A percentile compares a stretch with the other conserved stretches of the same genome.
phyloP scores from a whole-genome alignment of 2,113 vertebrate species.

The Pangasianodon gigas region DNA sequence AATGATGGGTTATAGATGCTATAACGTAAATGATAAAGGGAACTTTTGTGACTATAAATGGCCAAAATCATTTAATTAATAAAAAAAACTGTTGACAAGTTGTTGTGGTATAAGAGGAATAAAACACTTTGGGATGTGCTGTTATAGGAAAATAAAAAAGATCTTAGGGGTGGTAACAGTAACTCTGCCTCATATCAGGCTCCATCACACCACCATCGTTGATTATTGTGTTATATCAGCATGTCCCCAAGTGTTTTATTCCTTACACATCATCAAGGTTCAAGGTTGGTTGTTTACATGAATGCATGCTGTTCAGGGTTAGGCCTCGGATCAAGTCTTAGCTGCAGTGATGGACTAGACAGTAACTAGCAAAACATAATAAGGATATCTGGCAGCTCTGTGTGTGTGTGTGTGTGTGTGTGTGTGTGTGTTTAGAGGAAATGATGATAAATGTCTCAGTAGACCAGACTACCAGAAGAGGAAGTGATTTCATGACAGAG shows the following conservation, averaged over 20 bases:
- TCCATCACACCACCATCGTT: not conserved
- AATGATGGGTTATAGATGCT: not conserved
- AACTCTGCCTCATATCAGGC: not conserved
- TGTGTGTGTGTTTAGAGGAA: conserved; percentile 32
- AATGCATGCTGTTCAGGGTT: not conserved
- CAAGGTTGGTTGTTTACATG: not conserved
- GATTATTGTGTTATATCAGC: not conserved
- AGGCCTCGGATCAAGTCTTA: not conserved
- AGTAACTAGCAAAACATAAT: not conserved
- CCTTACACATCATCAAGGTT: not conserved
- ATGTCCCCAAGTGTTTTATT: not conserved
- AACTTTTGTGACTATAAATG: not conserved
- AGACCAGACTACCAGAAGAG: conserved; percentile 15
- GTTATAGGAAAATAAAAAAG: not conserved
- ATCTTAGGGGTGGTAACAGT: not conserved
- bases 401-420: not conserved
- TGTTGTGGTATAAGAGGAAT: not conserved
- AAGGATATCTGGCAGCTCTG: not conserved
- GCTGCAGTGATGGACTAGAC: not conserved
- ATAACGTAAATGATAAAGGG: not conserved
- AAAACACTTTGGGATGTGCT: not conserved
- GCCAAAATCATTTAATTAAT: not conserved
- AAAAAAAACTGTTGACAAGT: not conserved
- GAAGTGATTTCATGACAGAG: conserved; percentile 48
- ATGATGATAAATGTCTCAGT: conserved; percentile 22